Conservation (phyloP, 2,888 invertebrate species). For the Dascillus cervinus region DNA sequence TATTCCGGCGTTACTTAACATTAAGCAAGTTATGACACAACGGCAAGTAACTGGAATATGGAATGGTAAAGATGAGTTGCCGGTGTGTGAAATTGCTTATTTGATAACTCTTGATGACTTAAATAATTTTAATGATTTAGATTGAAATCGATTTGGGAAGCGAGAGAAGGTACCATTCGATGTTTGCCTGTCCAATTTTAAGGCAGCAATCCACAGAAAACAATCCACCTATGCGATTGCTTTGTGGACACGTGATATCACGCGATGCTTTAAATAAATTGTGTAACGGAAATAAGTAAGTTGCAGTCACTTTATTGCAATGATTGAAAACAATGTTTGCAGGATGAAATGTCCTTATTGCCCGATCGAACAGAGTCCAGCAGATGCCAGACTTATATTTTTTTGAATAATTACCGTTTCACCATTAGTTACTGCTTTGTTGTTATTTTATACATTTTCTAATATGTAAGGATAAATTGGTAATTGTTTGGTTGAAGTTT, state of each 20-base stretch:
- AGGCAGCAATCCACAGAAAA: slow-evolving; percentile 91
- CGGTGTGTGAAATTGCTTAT: slow-evolving; percentile 51
- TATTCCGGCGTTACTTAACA: slow-evolving; percentile 88
- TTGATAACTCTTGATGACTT: neutral
- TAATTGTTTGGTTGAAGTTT: slow-evolving; percentile 12
- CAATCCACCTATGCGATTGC: slow-evolving; percentile 95
- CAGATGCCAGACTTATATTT: slow-evolving; percentile 86
- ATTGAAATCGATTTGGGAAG: slow-evolving; percentile 92
- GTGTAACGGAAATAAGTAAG: slow-evolving; percentile 85
- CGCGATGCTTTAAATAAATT: slow-evolving; percentile 94
- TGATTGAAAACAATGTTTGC: slow-evolving; percentile 34
- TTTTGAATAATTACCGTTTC: slow-evolving; percentile 60
- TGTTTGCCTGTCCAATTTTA: slow-evolving; percentile 97
- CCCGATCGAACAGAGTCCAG: slow-evolving; percentile 90
- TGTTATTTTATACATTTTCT: slow-evolving; percentile 10
- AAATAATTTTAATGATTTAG: slow-evolving; percentile 43
- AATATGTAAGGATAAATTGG: too few species aligned
- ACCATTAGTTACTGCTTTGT: neutral
- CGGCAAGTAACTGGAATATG: slow-evolving; percentile 88
- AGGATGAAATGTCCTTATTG: slow-evolving; percentile 99
- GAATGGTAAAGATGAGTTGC: slow-evolving; percentile 92
- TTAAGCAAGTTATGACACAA: slow-evolving; percentile 85
- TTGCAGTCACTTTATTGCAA: slow-evolving; percentile 15
- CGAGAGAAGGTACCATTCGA: slow-evolving; percentile 91
- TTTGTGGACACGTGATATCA: slow-evolving; percentile 98